These are phyloP conservation scores for Byasa hedistus DNA, from an alignment of 2,888 invertebrate genomes.

Conservation along the genomic window DNA sequence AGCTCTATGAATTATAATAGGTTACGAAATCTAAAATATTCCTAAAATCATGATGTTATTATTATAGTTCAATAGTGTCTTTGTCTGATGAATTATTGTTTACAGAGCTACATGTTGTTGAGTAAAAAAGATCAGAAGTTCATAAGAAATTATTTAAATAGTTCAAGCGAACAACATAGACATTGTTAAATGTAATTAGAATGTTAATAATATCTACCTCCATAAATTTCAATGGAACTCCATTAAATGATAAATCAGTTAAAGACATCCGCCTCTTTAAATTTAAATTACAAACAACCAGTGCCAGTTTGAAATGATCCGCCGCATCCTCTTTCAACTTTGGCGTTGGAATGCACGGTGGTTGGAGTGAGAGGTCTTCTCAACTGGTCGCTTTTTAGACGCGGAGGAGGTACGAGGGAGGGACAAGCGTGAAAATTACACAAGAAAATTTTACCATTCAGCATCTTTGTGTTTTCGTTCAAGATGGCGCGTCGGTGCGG, in stretches of 20 bases:
- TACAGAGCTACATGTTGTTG: no score
- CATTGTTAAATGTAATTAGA: not conserved
- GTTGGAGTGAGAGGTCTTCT: constrained; percentile 35
- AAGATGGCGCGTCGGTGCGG: constrained; percentile 65
- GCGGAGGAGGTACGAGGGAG: constrained; percentile 46
- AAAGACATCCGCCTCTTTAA: constrained; percentile 54
- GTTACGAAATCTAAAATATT: no score
- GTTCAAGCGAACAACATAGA: no score
- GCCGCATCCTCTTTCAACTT: constrained; percentile 31
- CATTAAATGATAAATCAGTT: constrained; percentile 46
- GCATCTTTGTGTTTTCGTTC: constrained; percentile 78
- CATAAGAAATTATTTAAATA: no score
- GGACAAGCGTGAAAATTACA: constrained; percentile 78
- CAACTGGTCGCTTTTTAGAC: constrained; percentile 46
- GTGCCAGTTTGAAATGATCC: constrained; percentile 39
- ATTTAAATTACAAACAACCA: constrained; percentile 47
- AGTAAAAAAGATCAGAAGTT: no score
- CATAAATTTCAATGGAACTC: constrained; percentile 1
- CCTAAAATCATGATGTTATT: no score
- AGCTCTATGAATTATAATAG: no score
- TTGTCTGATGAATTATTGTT: no score
- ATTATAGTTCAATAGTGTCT: no score
- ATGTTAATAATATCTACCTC: not conserved
- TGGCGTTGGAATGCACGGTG: constrained; percentile 16
- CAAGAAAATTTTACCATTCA: constrained; percentile 79